A percentile compares a stretch with the other conserved stretches of the same genome.
Conservation (phyloP, 1,140 invertebrate species). For the Antheraea pernyi region DNA sequence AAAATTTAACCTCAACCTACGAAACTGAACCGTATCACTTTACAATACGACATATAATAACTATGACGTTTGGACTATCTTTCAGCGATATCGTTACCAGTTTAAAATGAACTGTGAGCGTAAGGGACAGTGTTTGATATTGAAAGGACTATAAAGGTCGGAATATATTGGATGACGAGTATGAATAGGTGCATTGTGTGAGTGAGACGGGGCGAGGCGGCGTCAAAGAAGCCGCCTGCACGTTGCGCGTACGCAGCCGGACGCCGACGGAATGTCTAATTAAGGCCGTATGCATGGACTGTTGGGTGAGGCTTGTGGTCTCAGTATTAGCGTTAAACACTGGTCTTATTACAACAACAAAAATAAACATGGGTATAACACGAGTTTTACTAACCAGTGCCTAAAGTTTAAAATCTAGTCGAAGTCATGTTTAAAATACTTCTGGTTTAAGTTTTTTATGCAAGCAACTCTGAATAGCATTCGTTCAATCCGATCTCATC, state of each 20-base stretch:
- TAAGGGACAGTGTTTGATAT: constrained; percentile 57
- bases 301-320: constrained; percentile 40
- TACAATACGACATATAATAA: constrained; percentile 24
- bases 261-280: constrained; percentile 74
- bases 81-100: constrained; percentile 36
- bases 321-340: constrained; percentile 19
- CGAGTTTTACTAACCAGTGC: no score
- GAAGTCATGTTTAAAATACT: no score
- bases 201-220: constrained; percentile 53
- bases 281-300: constrained; percentile 76
- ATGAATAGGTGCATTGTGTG: constrained; percentile 73
- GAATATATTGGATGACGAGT: constrained; percentile 33
- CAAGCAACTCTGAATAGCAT: no score
- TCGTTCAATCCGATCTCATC: no score
- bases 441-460: no score
- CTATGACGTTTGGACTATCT: constrained; percentile 27
- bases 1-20: constrained; percentile 20
- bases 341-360: no score
- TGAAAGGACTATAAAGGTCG: constrained; percentile 49
- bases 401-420: no score
- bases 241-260: constrained; percentile 69
- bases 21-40: constrained; percentile 26
- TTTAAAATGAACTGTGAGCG: constrained; percentile 35
- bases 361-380: no score
- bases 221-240: constrained; percentile 65